Conservation (phyloP, 1,140 invertebrate genomes). For the Homarus americanus region DNA sequence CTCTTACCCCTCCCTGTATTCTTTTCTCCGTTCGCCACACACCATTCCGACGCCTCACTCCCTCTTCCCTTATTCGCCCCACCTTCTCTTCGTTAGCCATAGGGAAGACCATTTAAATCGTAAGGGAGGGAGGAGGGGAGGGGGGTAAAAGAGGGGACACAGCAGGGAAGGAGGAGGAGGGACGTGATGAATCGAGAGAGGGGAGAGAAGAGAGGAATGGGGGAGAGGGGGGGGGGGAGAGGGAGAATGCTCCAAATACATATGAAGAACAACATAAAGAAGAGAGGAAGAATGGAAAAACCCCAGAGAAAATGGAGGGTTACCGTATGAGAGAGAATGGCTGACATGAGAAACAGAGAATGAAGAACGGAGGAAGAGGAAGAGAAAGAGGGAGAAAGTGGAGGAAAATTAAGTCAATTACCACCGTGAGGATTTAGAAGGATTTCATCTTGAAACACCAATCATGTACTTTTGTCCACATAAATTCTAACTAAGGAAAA, state of each 20-base stretch:
- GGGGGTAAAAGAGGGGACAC: no score
- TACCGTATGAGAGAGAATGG: no score
- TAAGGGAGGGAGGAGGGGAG: background rate
- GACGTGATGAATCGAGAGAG: background rate
- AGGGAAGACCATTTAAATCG: background rate
- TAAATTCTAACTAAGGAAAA: background rate
- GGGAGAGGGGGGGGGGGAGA: slow-evolving; percentile 1
- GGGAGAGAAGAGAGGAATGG: background rate
- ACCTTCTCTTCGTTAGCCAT: background rate
- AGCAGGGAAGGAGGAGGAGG: no score
- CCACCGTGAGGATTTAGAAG: no score
- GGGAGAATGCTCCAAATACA: background rate
- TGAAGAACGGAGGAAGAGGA: background rate
- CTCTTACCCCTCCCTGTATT: background rate
- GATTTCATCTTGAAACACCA: no score
- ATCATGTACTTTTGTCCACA: background rate
- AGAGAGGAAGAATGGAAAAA: background rate
- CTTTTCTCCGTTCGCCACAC: no score
- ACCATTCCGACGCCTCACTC: no score
- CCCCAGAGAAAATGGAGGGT: no score
- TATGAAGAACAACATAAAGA: background rate
- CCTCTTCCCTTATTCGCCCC: no score
- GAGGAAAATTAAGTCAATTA: background rate
- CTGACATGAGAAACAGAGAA: background rate
- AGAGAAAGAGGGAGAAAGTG: background rate